phyloP scores from a whole-genome alignment of 2,797 vertebrate species.

The Sphaeramia orbicularis region DNA sequence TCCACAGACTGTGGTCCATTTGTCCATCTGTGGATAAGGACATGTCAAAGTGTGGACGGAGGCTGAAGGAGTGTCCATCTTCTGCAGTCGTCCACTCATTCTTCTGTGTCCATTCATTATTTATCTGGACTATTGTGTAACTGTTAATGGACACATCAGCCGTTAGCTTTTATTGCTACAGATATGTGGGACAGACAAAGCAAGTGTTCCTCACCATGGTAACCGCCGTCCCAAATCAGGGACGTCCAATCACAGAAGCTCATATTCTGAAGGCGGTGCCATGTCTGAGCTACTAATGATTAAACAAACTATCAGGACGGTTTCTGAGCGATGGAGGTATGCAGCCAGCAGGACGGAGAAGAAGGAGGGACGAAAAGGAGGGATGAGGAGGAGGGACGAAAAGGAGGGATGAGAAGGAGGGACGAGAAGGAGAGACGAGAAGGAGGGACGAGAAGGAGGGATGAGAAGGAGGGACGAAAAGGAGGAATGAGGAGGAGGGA shows the following conservation, averaged over 20 bases:
- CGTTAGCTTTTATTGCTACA: slow-evolving; percentile 70
- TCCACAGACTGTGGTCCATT: no score
- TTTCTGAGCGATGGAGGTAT: slow-evolving; percentile 70
- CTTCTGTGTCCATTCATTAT: slow-evolving; percentile 40
- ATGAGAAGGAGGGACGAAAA: no score
- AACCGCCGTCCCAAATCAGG: slow-evolving; percentile 64
- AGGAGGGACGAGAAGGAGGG: no score
- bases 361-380: neutral
- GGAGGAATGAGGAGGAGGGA: no score
- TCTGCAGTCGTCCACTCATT: slow-evolving; percentile 22
- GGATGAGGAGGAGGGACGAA: no score
- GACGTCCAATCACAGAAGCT: slow-evolving; percentile 61
- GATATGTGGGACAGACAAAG: slow-evolving; percentile 45
- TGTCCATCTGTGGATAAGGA: no score
- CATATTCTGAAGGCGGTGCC: slow-evolving; percentile 58
- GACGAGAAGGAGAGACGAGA: no score
- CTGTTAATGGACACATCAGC: slow-evolving; percentile 44
- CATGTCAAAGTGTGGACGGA: no score
- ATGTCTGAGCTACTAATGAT: slow-evolving; percentile 56
- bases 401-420: no score
- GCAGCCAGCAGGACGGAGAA: slow-evolving; percentile 20
- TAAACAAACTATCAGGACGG: slow-evolving; percentile 49
- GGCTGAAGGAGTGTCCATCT: no score
- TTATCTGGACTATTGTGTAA: slow-evolving; percentile 61
- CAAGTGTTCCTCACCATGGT: slow-evolving; percentile 70